Percentiles rank a stretch among this genome's conserved stretches.
phyloP scores from a whole-genome alignment of 1,140 invertebrate species.

The Liolophura sinensis region DNA sequence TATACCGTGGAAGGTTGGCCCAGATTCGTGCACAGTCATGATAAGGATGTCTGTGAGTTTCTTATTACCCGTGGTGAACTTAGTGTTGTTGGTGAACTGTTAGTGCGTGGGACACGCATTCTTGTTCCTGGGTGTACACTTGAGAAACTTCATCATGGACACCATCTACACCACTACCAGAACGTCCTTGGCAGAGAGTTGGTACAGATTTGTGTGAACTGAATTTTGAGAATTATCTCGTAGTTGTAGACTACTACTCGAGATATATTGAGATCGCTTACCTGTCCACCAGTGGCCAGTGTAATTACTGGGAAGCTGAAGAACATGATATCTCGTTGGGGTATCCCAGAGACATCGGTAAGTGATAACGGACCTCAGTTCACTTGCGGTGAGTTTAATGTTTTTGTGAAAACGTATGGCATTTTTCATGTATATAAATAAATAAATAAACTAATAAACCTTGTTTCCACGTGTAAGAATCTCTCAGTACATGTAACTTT shows the following conservation, averaged over 20 bases:
- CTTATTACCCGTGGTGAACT: too few relatives aligned
- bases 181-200: slow-evolving; percentile 21
- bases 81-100: too few relatives aligned
- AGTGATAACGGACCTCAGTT: slow-evolving; percentile 57
- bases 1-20: too few relatives aligned
- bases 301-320: slow-evolving; percentile 16
- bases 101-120: too few relatives aligned
- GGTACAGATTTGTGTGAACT: slow-evolving; percentile 19
- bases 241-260: slow-evolving; percentile 25
- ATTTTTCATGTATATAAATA: too few relatives aligned
- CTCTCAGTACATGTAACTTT: too few relatives aligned
- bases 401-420: slow-evolving; percentile 55
- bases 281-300: slow-evolving; percentile 2
- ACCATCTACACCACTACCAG: slow-evolving; percentile 10
- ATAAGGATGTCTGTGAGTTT: too few relatives aligned
- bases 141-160: too few relatives aligned
- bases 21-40: too few relatives aligned
- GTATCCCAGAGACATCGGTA: slow-evolving; percentile 16
- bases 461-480: too few relatives aligned
- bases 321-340: slow-evolving; percentile 25
- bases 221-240: slow-evolving; percentile 10
- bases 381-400: slow-evolving; percentile 46
- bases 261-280: slow-evolving; percentile 17
- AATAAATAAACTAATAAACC: too few relatives aligned
- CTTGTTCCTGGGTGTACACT: too few relatives aligned